Evolutionary conservation across 2,888 invertebrate species (phyloP).

Genomic region (Cosmorhoe ocellata): DNA sequence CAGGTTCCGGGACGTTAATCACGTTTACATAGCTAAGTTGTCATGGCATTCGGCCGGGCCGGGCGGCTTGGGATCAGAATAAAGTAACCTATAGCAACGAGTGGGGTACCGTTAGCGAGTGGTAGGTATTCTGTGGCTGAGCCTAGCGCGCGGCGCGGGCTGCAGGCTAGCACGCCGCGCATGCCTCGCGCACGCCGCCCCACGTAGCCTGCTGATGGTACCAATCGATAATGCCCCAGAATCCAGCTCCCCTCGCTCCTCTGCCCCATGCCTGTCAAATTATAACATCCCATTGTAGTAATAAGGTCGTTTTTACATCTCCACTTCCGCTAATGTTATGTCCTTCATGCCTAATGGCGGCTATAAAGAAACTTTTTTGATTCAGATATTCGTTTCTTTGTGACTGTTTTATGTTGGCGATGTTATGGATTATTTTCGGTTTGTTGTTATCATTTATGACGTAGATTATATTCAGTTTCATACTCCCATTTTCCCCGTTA

Average conservation of each 20-base stretch:
- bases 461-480: not conserved
- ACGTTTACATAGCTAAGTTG: conserved; percentile 32
- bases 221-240: conserved; percentile 77
- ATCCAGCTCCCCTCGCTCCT: conserved; percentile 67
- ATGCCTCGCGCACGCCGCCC: conserved; percentile 63
- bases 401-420: conserved; percentile 43
- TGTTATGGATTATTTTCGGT: conserved; percentile 35
- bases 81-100: conserved; percentile 14
- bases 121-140: conserved; percentile 26
- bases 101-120: conserved; percentile 15
- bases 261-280: conserved; percentile 69
- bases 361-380: conserved; percentile 67
- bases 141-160: conserved; percentile 22
- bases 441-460: conserved; percentile 31
- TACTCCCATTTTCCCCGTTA: not conserved
- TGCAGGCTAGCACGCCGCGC: conserved; percentile 26
- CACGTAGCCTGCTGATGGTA: conserved; percentile 68
- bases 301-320: conserved; percentile 73
- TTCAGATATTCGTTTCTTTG: conserved; percentile 56
- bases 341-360: conserved; percentile 67
- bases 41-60: conserved; percentile 31
- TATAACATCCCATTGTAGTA: conserved; percentile 73
- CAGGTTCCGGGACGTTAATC: conserved; percentile 35
- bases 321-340: conserved; percentile 56
- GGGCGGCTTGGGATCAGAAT: conserved; percentile 26